These are phyloP conservation scores for Tachina fera DNA, from an alignment of 2,888 invertebrate genomes.

Conservation along the genomic window DNA sequence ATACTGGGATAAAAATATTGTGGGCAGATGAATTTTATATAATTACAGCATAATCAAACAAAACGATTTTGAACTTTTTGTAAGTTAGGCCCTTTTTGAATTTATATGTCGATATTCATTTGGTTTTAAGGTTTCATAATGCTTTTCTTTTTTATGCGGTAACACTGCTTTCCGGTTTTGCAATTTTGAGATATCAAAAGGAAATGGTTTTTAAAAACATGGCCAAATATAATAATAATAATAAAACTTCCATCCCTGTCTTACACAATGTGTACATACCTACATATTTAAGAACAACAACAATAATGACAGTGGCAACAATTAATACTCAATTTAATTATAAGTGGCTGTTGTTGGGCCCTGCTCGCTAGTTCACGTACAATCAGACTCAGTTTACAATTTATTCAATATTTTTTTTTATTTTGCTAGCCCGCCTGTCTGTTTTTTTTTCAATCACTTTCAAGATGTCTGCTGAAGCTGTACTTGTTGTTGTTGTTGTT, in stretches of 20 bases:
- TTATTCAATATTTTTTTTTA: slow-evolving; percentile 3
- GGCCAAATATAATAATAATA: no score
- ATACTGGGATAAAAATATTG: no score
- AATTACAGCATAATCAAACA: no score
- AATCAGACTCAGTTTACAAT: neutral
- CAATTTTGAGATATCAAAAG: no score
- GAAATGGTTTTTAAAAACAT: no score
- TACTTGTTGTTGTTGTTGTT: neutral
- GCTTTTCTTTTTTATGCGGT: no score
- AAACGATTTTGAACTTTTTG: no score
- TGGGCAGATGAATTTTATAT: no score
- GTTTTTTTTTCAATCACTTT: neutral
- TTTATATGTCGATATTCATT: no score
- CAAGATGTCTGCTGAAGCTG: slow-evolving; percentile 19
- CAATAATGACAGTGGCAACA: slow-evolving; percentile 25
- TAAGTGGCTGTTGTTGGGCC: slow-evolving; percentile 25
- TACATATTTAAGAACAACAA: neutral
- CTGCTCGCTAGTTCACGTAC: neutral
- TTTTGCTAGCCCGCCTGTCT: slow-evolving; percentile 12
- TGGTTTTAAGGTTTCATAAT: no score
- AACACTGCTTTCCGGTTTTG: no score
- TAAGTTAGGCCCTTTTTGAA: no score
- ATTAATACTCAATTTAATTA: slow-evolving; percentile 57
- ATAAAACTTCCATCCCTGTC: neutral
- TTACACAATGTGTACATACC: neutral